Percentiles rank a stretch among this genome's conserved stretches.
phyloP scores from a whole-genome alignment of 2,797 vertebrate genomes.

The Coendou prehensilis region DNA sequence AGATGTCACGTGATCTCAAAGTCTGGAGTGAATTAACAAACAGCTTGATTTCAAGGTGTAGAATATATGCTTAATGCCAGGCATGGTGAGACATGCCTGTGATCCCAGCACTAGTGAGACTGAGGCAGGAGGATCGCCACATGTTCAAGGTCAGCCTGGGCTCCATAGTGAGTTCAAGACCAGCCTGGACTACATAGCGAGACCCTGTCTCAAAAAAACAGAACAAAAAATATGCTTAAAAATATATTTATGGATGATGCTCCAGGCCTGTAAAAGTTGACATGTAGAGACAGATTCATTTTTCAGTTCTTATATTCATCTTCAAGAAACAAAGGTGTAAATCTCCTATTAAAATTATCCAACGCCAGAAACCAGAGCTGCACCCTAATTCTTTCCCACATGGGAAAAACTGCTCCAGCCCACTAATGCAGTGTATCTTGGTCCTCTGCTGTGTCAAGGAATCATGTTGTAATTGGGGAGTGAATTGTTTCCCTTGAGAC shows the following conservation, averaged over 20 bases:
- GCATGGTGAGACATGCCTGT: background rate
- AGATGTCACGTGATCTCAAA: slow-evolving; percentile 71
- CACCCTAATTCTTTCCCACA: slow-evolving; percentile 66
- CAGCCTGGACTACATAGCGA: background rate
- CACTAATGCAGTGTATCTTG: slow-evolving; percentile 63
- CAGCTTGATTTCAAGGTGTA: slow-evolving; percentile 28
- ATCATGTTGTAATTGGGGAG: slow-evolving; percentile 69
- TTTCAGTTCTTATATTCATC: slow-evolving; percentile 54
- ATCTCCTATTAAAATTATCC: slow-evolving; percentile 56
- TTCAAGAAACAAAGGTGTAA: slow-evolving; percentile 15
- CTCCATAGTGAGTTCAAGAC: background rate
- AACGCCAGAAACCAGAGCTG: slow-evolving; percentile 45
- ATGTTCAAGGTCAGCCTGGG: background rate
- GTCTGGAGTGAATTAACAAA: slow-evolving; percentile 67
- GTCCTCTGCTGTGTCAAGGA: slow-evolving; percentile 80
- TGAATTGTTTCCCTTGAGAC: slow-evolving; percentile 81
- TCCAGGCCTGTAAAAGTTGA: slow-evolving; percentile 40
- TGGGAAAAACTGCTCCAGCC: slow-evolving; percentile 52
- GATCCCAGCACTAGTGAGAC: background rate
- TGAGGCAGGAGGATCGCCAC: background rate
- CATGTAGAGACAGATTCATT: background rate
- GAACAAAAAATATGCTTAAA: background rate
- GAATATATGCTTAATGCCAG: background rate
- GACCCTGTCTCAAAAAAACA: background rate
- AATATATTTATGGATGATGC: background rate